phyloP scores from a whole-genome alignment of 1,140 invertebrate species.

The Zaprionus taronus region DNA sequence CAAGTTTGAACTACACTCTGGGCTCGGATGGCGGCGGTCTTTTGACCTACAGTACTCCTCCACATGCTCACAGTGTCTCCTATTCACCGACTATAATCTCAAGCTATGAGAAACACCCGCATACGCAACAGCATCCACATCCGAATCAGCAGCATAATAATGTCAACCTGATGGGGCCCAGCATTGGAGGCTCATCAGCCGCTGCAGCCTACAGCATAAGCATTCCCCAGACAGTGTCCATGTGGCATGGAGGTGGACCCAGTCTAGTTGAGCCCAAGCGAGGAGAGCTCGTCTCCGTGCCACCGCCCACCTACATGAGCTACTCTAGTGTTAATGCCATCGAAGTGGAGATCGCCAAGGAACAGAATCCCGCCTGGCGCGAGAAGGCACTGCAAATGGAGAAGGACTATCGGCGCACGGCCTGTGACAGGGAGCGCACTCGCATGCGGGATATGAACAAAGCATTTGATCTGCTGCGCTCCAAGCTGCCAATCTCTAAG shows the following conservation, averaged over 20 bases:
- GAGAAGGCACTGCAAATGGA: constrained; percentile 86
- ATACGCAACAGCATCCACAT: neutral
- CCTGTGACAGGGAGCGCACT: constrained; percentile 93
- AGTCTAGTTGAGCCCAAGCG: constrained; percentile 42
- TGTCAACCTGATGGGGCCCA: constrained; percentile 44
- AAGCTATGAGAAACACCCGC: constrained; percentile 53
- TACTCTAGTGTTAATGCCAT: constrained; percentile 55
- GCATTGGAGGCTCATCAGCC: constrained; percentile 1
- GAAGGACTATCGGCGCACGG: constrained; percentile 87
- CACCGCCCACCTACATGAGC: constrained; percentile 74
- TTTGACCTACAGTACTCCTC: constrained; percentile 44
- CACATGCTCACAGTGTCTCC: constrained; percentile 29
- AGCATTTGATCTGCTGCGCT: constrained; percentile 91
- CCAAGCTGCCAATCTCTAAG: constrained; percentile 91
- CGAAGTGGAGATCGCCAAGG: constrained; percentile 83
- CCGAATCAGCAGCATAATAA: constrained; percentile 14
- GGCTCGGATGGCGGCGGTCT: constrained; percentile 53
- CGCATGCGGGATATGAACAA: constrained; percentile 95
- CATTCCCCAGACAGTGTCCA: constrained; percentile 74
- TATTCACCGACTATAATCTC: constrained; percentile 56
- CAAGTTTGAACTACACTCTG: constrained; percentile 60
- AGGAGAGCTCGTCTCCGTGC: constrained; percentile 62
- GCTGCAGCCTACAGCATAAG: constrained; percentile 45
- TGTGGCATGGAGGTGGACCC: constrained; percentile 57
- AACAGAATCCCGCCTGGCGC: constrained; percentile 85